Base-by-base conservation (phyloP, 2,113 vertebrate species). In the Bungarus multicinctus region DNA sequence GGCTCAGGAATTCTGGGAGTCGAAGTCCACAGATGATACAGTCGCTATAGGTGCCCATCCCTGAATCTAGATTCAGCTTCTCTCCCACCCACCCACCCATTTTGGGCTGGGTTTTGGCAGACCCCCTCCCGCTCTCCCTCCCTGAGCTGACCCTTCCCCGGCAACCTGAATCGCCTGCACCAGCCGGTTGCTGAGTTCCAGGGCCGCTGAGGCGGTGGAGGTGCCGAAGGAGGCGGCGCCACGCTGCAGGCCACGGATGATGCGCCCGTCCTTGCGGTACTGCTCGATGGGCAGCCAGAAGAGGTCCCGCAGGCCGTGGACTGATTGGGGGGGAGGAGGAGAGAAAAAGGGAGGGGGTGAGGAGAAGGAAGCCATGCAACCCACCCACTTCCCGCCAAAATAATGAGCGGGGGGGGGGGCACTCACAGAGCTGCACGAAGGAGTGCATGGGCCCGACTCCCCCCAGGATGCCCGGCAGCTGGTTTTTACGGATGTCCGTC, bases 251-350 rank as follows among this genome's bases (percentile, higher is more conserved):
- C 99, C 99, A 60, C 99, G 97, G 94, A 99, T 99, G 95, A 99
- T 98, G 89, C 99, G 98, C 3, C 99, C 99, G 0, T 99, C 99
- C 95, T 98, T 98, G 88, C 98, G 97, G 96, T 99, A 99, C 96
- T 99, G 99, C 95, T 99, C 98, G 0, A 99, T 99, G 54, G 98
- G 99, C 93, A 99, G 95, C 99, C 99, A 99, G 94, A 99, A 98
- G 90, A 99, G 98, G 97, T 99, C 99, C 54, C 98, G 98, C 88
- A 99, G 98, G 11, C 99, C 99, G 25, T 99, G 98, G 96, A 99
- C 99, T 99, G 58, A 47, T 47, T 64, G 39, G 43, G 2, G 7
- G 81, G 3, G 18, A 27, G 9, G 43, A 0, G 53, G 1, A 2
- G 12, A 25, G 25, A 20, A 11, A 50, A 8, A 22, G 14, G 22